Conservation (phyloP, 2,113 vertebrate species). For the Alectura lathami region DNA sequence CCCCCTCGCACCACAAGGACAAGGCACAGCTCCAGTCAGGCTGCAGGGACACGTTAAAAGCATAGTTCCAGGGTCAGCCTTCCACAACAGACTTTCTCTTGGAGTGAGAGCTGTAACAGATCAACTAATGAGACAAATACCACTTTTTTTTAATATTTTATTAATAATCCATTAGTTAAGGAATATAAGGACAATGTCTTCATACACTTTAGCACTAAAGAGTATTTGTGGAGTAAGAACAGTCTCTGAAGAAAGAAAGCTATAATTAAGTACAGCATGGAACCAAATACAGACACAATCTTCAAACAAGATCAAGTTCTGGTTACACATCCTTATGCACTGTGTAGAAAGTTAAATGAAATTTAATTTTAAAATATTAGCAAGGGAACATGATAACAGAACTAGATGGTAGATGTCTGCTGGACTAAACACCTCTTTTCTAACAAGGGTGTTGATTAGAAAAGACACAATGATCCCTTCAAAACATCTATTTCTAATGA, state of each 20-base stretch:
- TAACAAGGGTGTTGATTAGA: slow-evolving; percentile 62
- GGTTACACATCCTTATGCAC: slow-evolving; percentile 66
- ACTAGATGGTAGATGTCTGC: slow-evolving; percentile 62
- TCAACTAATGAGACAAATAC: background rate
- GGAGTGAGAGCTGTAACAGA: background rate
- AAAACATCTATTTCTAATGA: slow-evolving; percentile 61
- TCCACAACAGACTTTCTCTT: background rate
- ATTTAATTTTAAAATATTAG: slow-evolving; percentile 57
- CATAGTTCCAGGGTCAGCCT: background rate
- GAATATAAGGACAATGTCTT: slow-evolving; percentile 75
- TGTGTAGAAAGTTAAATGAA: slow-evolving; percentile 50
- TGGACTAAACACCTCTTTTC: slow-evolving; percentile 63
- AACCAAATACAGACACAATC: slow-evolving; percentile 73
- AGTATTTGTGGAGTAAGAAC: slow-evolving; percentile 68
- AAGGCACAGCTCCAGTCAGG: background rate
- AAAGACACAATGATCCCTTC: slow-evolving; percentile 66
- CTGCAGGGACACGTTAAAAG: background rate
- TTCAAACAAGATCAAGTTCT: slow-evolving; percentile 64
- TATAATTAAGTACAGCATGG: slow-evolving; percentile 71
- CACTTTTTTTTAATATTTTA: slow-evolving; percentile 67
- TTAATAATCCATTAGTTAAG: slow-evolving; percentile 74
- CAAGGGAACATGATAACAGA: slow-evolving; percentile 58
- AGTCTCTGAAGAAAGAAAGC: slow-evolving; percentile 64
- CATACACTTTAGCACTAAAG: slow-evolving; percentile 77
- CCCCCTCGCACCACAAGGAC: accelerated